phyloP scores from a whole-genome alignment of 64 coral and sea anemone genomes.

The Pocillopora damicornis region DNA sequence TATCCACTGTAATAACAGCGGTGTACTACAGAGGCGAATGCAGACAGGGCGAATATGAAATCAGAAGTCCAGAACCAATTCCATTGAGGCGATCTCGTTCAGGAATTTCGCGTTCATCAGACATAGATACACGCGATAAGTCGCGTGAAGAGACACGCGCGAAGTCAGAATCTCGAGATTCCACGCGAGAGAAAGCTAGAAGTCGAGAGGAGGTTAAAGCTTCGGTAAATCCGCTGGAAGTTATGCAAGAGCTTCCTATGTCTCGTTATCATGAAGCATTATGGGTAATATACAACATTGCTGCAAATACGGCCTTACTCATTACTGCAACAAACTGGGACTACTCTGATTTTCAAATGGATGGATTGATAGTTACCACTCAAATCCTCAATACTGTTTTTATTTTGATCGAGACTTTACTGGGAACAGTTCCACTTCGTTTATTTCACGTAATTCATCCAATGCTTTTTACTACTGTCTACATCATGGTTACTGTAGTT shows the following conservation, averaged over 20 bases:
- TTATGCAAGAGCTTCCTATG: conserved; percentile 25
- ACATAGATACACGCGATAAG: background rate
- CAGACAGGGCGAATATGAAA: conserved; percentile 60
- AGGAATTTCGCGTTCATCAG: conserved; percentile 9
- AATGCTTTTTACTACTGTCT: conserved; percentile 51
- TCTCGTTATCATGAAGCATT: conserved; percentile 59
- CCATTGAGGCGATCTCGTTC: conserved; percentile 1
- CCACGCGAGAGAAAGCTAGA: background rate
- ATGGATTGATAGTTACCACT: conserved; percentile 61
- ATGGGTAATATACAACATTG: conserved; percentile 74
- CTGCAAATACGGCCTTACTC: conserved; percentile 43
- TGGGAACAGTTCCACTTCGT: conserved; percentile 58
- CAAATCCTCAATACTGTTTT: conserved; percentile 82
- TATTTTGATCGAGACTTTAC: conserved; percentile 46
- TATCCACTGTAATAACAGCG: conserved; percentile 48
- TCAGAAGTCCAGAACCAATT: conserved; percentile 18
- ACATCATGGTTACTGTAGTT: conserved; percentile 57
- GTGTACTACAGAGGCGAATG: conserved; percentile 59
- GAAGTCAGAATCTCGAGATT: background rate
- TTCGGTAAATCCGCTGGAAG: conserved; percentile 36
- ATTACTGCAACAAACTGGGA: conserved; percentile 48
- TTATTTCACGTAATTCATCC: conserved; percentile 79
- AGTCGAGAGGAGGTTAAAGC: conserved; percentile 25
- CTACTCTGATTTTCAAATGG: background rate
- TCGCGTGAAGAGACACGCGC: conserved; percentile 32